Percentiles rank a stretch among this genome's conserved stretches.
These are phyloP conservation scores for Monopterus albus DNA, from an alignment of 2,113 vertebrate genomes.

Conservation along the genomic window DNA sequence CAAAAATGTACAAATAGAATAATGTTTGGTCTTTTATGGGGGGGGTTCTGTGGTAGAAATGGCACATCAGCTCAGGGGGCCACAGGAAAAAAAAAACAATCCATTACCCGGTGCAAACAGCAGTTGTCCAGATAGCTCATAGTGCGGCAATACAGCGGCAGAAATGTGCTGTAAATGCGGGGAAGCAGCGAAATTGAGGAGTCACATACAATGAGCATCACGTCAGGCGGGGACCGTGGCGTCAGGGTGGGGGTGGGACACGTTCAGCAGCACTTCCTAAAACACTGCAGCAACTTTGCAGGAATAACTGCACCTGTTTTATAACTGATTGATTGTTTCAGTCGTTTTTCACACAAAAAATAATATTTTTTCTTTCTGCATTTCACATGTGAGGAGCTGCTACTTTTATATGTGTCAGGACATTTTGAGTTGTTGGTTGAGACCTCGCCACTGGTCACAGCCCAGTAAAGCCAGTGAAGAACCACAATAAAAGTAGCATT, in stretches of 20 bases:
- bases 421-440: too few relatives aligned
- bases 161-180: slow-evolving; percentile 81
- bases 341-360: too few relatives aligned
- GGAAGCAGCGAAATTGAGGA: slow-evolving; percentile 84
- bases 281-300: slow-evolving; percentile 52
- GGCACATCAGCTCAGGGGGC: slow-evolving; percentile 57
- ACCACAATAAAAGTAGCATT: too few relatives aligned
- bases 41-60: slow-evolving; percentile 39
- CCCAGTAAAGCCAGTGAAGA: too few relatives aligned
- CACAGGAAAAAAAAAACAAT: slow-evolving; percentile 70
- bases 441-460: too few relatives aligned
- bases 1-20: slow-evolving; percentile 69
- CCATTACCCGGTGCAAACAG: slow-evolving; percentile 79
- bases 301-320: neutral
- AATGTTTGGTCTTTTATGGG: slow-evolving; percentile 60
- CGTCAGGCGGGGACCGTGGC: slow-evolving; percentile 43
- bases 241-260: slow-evolving; percentile 13
- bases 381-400: too few relatives aligned
- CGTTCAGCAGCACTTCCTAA: slow-evolving; percentile 38
- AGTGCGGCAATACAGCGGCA: slow-evolving; percentile 71
- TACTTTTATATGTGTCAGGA: too few relatives aligned
- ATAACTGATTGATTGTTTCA: too few relatives aligned
- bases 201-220: slow-evolving; percentile 84
- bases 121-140: slow-evolving; percentile 77
- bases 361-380: too few relatives aligned